A percentile compares a stretch with the other conserved stretches of the same genome.
These are phyloP conservation scores for Leptoteleia sp. DNA, from an alignment of 1,140 invertebrate species.

Conservation along the genomic window DNA sequence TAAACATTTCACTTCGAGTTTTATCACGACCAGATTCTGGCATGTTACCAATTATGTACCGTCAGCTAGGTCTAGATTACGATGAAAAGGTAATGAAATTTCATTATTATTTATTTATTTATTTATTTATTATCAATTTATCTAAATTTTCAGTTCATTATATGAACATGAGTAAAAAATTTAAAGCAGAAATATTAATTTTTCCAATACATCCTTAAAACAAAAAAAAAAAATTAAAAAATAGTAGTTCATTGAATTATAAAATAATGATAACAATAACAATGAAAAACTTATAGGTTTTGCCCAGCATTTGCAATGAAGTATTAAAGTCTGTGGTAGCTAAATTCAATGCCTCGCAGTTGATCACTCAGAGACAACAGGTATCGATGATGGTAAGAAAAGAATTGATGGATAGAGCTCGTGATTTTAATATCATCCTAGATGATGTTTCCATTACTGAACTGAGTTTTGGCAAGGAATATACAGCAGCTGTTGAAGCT, in stretches of 20 bases:
- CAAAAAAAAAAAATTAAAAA: too few species aligned
- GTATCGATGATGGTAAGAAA: slow-evolving; percentile 96
- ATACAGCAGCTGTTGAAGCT: slow-evolving; percentile 99
- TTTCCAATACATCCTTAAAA: too few species aligned
- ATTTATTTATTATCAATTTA: too few species aligned
- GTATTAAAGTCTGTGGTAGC: slow-evolving; percentile 99
- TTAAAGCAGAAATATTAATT: too few species aligned
- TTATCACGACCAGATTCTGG: slow-evolving; percentile 94
- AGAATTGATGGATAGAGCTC: slow-evolving; percentile 97
- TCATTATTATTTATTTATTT: too few species aligned
- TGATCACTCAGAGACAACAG: slow-evolving; percentile 99
- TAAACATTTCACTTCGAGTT: slow-evolving; percentile 98
- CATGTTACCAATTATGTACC: slow-evolving; percentile 92
- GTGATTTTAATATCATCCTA: slow-evolving; percentile 98
- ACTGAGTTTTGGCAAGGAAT: slow-evolving; percentile 99
- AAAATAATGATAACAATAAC: slow-evolving; percentile 4
- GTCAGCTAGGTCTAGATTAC: slow-evolving; percentile 92
- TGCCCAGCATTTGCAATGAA: slow-evolving; percentile 99
- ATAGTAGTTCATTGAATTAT: too few species aligned
- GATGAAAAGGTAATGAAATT: slow-evolving; percentile 88
- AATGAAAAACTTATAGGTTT: slow-evolving; percentile 76
- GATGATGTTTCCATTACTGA: slow-evolving; percentile 99
- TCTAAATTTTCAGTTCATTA: too few species aligned
- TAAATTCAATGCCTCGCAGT: slow-evolving; percentile 99
- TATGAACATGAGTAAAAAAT: too few species aligned